Evolutionary conservation across 2,797 vertebrate genomes (phyloP).

Genomic region (Erethizon dorsatum): DNA sequence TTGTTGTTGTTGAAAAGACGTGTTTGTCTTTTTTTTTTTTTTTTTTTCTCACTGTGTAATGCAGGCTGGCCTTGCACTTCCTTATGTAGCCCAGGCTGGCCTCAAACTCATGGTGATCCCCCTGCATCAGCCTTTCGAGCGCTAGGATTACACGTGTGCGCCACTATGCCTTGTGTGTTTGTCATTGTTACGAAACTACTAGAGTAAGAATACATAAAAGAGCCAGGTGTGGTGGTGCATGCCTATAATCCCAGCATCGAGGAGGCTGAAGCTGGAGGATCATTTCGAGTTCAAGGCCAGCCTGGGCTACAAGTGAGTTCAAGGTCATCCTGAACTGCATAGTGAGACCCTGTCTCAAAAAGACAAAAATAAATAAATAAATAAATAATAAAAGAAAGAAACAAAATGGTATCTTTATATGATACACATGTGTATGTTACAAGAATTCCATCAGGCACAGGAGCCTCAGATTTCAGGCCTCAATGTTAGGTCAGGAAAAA

Average conservation of each 20-base stretch:
- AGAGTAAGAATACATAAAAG: not conserved
- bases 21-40: not conserved
- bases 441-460: slow-evolving; percentile 92
- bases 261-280: no score
- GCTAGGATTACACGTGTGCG: no score
- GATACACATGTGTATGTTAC: slow-evolving; percentile 94
- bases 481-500: slow-evolving; percentile 89
- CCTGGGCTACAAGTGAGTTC: no score
- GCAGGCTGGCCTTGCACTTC: not conserved
- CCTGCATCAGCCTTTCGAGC: not conserved
- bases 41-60: not conserved
- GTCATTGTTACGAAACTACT: not conserved
- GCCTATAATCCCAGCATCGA: no score
- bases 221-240: no score
- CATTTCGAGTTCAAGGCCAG: no score
- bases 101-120: not conserved
- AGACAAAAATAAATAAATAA: no score
- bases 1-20: no score
- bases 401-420: slow-evolving; percentile 94
- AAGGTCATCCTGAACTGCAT: no score
- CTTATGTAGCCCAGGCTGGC: not conserved
- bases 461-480: slow-evolving; percentile 92
- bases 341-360: no score
- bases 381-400: no score
- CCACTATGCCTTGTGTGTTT: not conserved